Evolutionary conservation across 2,888 invertebrate species (phyloP).

Genomic region (Aphrophora alni): DNA sequence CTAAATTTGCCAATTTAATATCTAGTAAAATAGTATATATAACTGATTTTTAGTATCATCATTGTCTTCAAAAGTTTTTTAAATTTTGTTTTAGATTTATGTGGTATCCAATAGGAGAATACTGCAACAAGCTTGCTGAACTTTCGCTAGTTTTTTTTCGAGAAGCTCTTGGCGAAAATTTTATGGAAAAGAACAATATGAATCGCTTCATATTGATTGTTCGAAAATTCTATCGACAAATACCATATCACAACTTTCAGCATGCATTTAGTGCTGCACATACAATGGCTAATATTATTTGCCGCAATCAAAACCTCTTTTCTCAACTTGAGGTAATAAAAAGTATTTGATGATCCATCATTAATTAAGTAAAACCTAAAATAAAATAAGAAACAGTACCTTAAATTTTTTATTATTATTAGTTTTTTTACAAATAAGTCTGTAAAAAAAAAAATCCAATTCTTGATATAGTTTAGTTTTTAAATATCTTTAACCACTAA

Average conservation of each 20-base stretch:
- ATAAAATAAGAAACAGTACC: too few relatives aligned
- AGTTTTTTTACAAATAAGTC: too few relatives aligned
- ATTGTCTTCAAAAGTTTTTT: too few relatives aligned
- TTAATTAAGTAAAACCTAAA: too few relatives aligned
- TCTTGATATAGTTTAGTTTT: too few relatives aligned
- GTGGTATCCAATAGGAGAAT: slow-evolving; percentile 23
- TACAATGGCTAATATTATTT: slow-evolving; percentile 65
- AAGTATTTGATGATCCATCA: too few relatives aligned
- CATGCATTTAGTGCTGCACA: slow-evolving; percentile 69
- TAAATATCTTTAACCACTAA: too few relatives aligned
- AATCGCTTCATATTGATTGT: slow-evolving; percentile 61
- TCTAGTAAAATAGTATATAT: too few relatives aligned
- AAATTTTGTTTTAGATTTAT: background rate
- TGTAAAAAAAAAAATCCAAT: too few relatives aligned
- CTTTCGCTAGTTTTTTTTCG: slow-evolving; percentile 3
- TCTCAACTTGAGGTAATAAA: slow-evolving; percentile 57
- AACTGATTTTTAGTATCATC: too few relatives aligned
- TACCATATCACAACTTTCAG: slow-evolving; percentile 68
- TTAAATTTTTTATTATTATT: too few relatives aligned
- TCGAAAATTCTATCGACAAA: slow-evolving; percentile 60
- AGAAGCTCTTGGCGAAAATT: slow-evolving; percentile 32
- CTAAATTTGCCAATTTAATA: too few relatives aligned
- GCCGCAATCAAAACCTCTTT: slow-evolving; percentile 60
- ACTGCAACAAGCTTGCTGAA: background rate
- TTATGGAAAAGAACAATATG: slow-evolving; percentile 37